These are phyloP conservation scores for Dione juno DNA, from an alignment of 2,888 invertebrate genomes.

Conservation along the genomic window DNA sequence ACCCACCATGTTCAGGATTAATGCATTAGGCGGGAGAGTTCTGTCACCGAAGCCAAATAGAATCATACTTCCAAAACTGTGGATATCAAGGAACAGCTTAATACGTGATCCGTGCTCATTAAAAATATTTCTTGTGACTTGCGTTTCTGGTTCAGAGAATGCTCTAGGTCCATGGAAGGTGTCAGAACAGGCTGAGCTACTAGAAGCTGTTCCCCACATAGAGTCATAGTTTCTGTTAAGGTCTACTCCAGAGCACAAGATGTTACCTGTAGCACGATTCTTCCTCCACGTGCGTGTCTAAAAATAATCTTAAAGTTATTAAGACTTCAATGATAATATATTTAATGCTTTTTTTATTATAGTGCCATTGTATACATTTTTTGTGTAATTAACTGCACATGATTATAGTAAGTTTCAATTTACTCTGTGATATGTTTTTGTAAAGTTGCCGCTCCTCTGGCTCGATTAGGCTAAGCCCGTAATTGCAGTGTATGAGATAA, in stretches of 20 bases:
- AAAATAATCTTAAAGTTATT: constrained; percentile 35
- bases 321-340: not conserved
- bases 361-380: not conserved
- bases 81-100: constrained; percentile 87
- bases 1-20: constrained; percentile 67
- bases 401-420: not conserved
- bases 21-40: constrained; percentile 75
- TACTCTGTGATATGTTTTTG: not conserved
- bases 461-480: too few species aligned
- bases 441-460: too few species aligned
- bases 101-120: constrained; percentile 70
- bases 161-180: constrained; percentile 85
- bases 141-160: constrained; percentile 88
- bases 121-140: constrained; percentile 82
- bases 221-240: constrained; percentile 89
- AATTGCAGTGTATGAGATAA: too few species aligned
- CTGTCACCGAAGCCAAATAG: constrained; percentile 67
- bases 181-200: constrained; percentile 81
- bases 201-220: constrained; percentile 85
- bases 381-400: not conserved
- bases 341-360: not conserved
- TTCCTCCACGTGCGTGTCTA: constrained; percentile 87
- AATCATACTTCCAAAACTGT: constrained; percentile 88
- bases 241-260: constrained; percentile 86
- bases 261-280: constrained; percentile 76